Percentiles rank a stretch among this genome's conserved stretches.
Conservation (phyloP, 2,888 invertebrate genomes). For the Pachycephus smyrnensis region DNA sequence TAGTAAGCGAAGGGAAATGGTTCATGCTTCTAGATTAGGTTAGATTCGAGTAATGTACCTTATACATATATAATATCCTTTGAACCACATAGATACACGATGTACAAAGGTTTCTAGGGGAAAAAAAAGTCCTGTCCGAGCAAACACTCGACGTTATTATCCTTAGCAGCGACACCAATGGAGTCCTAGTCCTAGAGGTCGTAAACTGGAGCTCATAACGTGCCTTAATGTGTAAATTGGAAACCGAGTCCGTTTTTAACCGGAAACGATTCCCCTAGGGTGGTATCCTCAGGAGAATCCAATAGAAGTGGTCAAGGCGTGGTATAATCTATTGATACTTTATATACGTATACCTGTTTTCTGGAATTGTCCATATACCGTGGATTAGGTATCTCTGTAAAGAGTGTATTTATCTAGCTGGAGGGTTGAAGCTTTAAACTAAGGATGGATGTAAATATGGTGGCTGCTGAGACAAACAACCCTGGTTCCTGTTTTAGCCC, state of each 20-base stretch:
- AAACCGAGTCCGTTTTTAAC: background rate
- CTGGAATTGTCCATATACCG: background rate
- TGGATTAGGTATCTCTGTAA: background rate
- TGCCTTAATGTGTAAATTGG: background rate
- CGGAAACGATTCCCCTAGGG: background rate
- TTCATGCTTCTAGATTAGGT: background rate
- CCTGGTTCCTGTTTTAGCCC: background rate
- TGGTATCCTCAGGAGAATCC: background rate
- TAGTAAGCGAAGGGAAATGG: background rate
- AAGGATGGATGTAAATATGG: background rate
- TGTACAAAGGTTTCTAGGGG: background rate
- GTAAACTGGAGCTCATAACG: background rate
- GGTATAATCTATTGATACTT: background rate
- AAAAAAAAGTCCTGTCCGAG: background rate
- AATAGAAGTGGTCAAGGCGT: background rate
- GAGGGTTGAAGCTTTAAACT: background rate
- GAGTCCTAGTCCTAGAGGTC: background rate
- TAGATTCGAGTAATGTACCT: background rate
- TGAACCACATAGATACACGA: background rate
- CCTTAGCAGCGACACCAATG: background rate
- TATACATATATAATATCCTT: background rate
- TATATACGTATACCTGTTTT: background rate
- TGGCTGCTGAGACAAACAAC: background rate
- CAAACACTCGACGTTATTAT: background rate
- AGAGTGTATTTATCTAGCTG: background rate